Conservation (phyloP, 2,888 invertebrate genomes). For the Hyalella azteca region DNA sequence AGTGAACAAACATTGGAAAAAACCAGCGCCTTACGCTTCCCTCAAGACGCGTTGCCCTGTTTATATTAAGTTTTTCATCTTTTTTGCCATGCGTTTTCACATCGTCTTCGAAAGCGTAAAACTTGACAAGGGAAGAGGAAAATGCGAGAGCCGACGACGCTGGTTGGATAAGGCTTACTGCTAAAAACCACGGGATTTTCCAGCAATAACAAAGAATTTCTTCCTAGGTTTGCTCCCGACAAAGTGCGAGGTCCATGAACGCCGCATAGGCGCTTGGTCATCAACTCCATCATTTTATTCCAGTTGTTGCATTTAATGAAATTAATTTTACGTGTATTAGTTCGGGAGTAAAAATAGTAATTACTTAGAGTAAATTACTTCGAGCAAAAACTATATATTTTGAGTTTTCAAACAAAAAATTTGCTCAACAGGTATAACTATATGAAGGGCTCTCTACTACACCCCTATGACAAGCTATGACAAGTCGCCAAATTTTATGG, state of each 20-base stretch:
- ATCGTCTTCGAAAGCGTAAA: constrained; percentile 34
- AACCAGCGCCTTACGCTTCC: not conserved
- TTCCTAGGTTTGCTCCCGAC: not conserved
- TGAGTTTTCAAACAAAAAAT: too few species aligned
- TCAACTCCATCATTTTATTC: too few species aligned
- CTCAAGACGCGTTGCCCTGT: constrained; percentile 3
- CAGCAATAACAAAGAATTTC: not conserved
- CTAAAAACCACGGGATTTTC: not conserved
- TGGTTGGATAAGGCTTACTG: constrained; percentile 1
- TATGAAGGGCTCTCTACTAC: too few species aligned
- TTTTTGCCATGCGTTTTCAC: constrained; percentile 30
- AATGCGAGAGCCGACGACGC: constrained; percentile 13
- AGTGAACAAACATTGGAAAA: not conserved
- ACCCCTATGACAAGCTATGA: too few species aligned
- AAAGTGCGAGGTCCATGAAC: not conserved
- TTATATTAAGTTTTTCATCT: constrained; percentile 33
- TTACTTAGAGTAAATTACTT: too few species aligned
- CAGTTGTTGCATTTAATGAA: too few species aligned
- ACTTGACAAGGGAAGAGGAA: constrained; percentile 33
- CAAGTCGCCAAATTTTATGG: too few species aligned
- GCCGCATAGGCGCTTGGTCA: too few species aligned
- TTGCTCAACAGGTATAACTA: too few species aligned
- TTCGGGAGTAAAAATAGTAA: too few species aligned
- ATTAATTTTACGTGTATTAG: too few species aligned
- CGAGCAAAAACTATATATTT: too few species aligned